A percentile compares a stretch with the other conserved stretches of the same genome.
phyloP scores from a whole-genome alignment of 2,888 invertebrate species.

The Neoascia interrupta region DNA sequence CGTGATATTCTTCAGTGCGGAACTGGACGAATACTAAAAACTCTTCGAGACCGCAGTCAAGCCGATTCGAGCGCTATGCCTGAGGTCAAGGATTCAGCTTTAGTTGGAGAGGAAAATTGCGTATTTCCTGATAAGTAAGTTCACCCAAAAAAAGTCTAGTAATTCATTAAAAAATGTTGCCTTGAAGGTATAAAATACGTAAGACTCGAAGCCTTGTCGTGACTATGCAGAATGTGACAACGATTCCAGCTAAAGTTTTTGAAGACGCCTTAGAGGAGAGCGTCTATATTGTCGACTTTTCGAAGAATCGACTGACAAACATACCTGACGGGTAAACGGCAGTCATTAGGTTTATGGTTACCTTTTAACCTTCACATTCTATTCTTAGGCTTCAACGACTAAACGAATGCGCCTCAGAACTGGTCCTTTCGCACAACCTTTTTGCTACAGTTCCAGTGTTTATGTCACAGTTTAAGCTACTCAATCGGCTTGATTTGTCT shows the following conservation, averaged over 20 bases:
- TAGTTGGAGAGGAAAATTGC: constrained; percentile 77
- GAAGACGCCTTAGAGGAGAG: constrained; percentile 85
- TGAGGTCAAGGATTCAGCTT: constrained; percentile 73
- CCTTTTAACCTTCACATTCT: not conserved
- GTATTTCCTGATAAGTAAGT: constrained; percentile 82
- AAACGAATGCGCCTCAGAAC: constrained; percentile 82
- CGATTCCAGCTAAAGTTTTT: constrained; percentile 87
- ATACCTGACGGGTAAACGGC: constrained; percentile 87
- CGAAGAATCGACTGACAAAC: constrained; percentile 86
- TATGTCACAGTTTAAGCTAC: constrained; percentile 82
- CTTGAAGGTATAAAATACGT: constrained; percentile 81
- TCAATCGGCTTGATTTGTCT: constrained; percentile 87
- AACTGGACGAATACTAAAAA: constrained; percentile 89
- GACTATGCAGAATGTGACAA: constrained; percentile 81
- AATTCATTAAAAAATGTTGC: not conserved
- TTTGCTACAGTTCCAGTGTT: constrained; percentile 84
- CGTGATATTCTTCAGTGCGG: constrained; percentile 92
- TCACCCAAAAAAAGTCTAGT: not conserved
- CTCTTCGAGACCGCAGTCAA: constrained; percentile 83
- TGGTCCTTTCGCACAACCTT: constrained; percentile 86
- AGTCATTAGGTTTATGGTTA: constrained; percentile 62
- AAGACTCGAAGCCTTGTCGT: constrained; percentile 80
- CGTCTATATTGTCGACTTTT: constrained; percentile 88
- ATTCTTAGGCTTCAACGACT: constrained; percentile 81
- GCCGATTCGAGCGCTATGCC: constrained; percentile 27